phyloP scores from a whole-genome alignment of 2,888 invertebrate species.

The Plusia festucae region DNA sequence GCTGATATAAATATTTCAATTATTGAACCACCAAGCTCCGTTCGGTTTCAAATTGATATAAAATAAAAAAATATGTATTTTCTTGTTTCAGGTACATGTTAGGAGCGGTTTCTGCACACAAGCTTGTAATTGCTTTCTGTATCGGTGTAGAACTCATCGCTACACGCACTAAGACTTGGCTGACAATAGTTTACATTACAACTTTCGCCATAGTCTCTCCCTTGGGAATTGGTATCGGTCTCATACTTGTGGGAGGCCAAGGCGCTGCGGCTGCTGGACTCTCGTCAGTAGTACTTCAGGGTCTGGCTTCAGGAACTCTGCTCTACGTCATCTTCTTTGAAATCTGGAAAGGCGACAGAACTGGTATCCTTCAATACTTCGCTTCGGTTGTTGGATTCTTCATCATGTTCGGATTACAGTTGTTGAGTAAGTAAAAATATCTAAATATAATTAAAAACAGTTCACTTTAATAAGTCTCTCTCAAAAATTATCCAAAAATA shows the following conservation, averaged over 20 bases:
- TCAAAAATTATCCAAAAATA: too few relatives aligned
- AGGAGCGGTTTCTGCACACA: conserved; percentile 95
- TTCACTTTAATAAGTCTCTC: too few relatives aligned
- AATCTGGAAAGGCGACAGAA: conserved; percentile 91
- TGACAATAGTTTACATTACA: conserved; percentile 91
- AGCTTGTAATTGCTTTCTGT: conserved; percentile 96
- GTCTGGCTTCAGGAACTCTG: conserved; percentile 97
- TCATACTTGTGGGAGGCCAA: conserved; percentile 90
- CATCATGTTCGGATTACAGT: conserved; percentile 92
- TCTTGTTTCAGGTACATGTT: conserved; percentile 92
- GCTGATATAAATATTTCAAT: conserved; percentile 15
- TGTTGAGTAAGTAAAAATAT: conserved; percentile 87
- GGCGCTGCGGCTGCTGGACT: conserved; percentile 90
- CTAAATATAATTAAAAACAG: neutral
- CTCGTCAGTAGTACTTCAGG: conserved; percentile 92
- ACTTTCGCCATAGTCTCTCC: conserved; percentile 95
- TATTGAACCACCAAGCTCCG: neutral
- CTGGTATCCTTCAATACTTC: conserved; percentile 91
- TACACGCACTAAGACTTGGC: conserved; percentile 90
- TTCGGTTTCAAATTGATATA: neutral
- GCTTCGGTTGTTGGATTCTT: conserved; percentile 92
- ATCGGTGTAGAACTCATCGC: conserved; percentile 95
- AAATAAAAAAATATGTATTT: too few relatives aligned
- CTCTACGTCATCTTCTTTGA: conserved; percentile 99
- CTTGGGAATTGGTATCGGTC: conserved; percentile 93